phyloP scores from a whole-genome alignment of 2,797 vertebrate species.

The Enteromius mattozi region DNA sequence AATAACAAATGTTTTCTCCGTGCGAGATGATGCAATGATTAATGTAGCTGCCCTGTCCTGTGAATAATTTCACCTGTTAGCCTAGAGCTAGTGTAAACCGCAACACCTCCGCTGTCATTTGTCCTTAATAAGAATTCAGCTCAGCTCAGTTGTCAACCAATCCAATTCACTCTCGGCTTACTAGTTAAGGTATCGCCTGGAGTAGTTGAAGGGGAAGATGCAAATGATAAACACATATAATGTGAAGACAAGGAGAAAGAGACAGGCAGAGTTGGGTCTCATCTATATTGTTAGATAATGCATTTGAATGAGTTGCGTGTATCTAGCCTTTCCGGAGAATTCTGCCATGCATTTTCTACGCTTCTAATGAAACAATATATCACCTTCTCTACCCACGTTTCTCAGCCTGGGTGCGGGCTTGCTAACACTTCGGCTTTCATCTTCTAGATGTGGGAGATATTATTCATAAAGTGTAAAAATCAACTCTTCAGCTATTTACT shows the following conservation, averaged over 20 bases:
- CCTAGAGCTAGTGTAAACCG: neutral
- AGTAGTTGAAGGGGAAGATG: constrained; percentile 10
- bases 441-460: constrained; percentile 58
- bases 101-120: neutral
- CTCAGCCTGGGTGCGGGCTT: constrained; percentile 32
- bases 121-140: neutral
- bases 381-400: constrained; percentile 55
- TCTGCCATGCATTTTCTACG: constrained; percentile 50
- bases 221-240: constrained; percentile 43
- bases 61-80: neutral
- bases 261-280: constrained; percentile 14
- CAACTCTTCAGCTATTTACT: constrained; percentile 48
- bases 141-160: constrained; percentile 2
- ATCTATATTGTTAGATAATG: constrained; percentile 59
- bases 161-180: constrained; percentile 2
- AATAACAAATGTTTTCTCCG: neutral
- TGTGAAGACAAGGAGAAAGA: constrained; percentile 14
- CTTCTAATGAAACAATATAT: constrained; percentile 62
- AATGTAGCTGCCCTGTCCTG: constrained; percentile 7
- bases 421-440: constrained; percentile 58
- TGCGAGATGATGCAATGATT: constrained; percentile 15
- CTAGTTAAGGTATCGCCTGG: constrained; percentile 13
- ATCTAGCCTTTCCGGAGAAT: constrained; percentile 21
- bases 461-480: constrained; percentile 54
- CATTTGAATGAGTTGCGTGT: constrained; percentile 49